phyloP scores from a whole-genome alignment of 2,888 invertebrate species.

The Hedya salicella region DNA sequence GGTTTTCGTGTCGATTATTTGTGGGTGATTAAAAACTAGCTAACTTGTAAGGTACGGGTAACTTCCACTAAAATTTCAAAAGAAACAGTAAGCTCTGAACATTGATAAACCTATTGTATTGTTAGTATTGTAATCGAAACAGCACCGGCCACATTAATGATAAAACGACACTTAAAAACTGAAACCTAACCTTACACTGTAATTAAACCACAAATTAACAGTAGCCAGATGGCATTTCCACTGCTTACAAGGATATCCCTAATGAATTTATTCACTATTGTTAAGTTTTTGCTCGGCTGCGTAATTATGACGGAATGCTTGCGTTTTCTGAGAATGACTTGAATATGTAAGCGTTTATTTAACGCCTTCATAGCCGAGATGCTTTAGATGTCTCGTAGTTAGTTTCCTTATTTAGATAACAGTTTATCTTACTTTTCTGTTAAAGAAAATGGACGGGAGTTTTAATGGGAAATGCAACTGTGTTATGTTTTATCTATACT shows the following conservation, averaged over 20 bases:
- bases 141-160: constrained; percentile 12
- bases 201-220: constrained; percentile 27
- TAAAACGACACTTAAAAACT: constrained; percentile 14
- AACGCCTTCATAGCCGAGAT: constrained; percentile 7
- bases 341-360: neutral
- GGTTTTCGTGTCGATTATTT: no score
- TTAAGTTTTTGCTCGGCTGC: constrained; percentile 44
- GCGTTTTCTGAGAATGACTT: constrained; percentile 25
- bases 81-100: neutral
- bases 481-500: no score
- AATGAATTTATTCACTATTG: constrained; percentile 51
- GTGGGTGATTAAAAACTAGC: no score
- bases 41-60: no score
- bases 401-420: constrained; percentile 21
- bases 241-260: constrained; percentile 43
- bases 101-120: neutral
- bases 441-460: constrained; percentile 2
- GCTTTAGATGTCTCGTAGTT: neutral
- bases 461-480: constrained; percentile 10
- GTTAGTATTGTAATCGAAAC: constrained; percentile 16
- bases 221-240: constrained; percentile 56
- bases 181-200: neutral
- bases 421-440: constrained; percentile 18
- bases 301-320: constrained; percentile 26
- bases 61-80: no score